Base-by-base conservation (phyloP, 2,888 invertebrate species). In the Horisme vitalbata region DNA sequence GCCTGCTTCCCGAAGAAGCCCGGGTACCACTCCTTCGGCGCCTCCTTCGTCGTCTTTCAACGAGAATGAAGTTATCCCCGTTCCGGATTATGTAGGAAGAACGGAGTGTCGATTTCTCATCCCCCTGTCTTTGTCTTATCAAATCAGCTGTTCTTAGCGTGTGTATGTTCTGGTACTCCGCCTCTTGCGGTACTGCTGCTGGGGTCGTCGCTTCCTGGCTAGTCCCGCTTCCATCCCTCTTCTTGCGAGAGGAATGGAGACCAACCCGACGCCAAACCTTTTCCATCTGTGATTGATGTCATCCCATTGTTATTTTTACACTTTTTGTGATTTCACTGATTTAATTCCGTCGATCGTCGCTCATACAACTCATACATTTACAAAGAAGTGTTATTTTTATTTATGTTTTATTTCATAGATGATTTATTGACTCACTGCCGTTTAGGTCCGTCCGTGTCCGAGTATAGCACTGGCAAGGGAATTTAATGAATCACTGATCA, bases 221-320 rank as follows among this genome's bases (percentile, higher is more conserved):
- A 61, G 87, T 83, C 56, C 88, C 89, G 67, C 88, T 89, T 82
- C 89, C 89, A 81, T 90, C 90, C 84, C 89, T 86, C 83, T 90
- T 90, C 79, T 89, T 89, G 44, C 90, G 90, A 79, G 90, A 89
- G 84, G 90, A 90, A 84, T 90, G 90, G 81, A 90, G 90, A 75
- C 90, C 90, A 61, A 90, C 90, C 61, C 89, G 80, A 77, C 89
- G 87, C 90, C 90, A 90, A 85, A 90, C 89, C 79, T 90, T 90
- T 89, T 90, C 90, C 90, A 90, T 89, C 83, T 71, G 71, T 82
- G 72, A 85, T 83, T 77, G 68, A 69, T 82, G 80, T 89, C 89
- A 89, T 89, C 88, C 88, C 89, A 89, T 89, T 74, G 68, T 82
- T 75, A 78, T 77, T 68, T 43, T 68, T 44, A 43, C 48, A 60